phyloP scores from a whole-genome alignment of 2,888 invertebrate species.

The Cerastis leucographa region DNA sequence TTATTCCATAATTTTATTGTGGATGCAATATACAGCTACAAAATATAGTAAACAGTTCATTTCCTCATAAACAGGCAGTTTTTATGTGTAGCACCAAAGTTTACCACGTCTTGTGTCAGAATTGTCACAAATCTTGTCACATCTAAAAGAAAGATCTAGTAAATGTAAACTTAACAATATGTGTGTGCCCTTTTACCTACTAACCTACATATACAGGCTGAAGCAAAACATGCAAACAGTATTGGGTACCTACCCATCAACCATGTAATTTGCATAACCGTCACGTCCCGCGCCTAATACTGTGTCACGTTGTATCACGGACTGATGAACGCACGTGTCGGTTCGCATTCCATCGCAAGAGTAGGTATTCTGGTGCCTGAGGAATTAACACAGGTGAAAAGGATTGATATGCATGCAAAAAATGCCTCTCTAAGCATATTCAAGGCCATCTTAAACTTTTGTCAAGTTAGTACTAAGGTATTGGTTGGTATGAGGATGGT shows the following conservation, averaged over 20 bases:
- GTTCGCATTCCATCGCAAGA: slow-evolving; percentile 30
- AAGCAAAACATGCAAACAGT: slow-evolving; percentile 26
- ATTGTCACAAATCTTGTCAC: background rate
- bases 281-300: slow-evolving; percentile 43
- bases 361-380: slow-evolving; percentile 8
- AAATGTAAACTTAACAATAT: background rate
- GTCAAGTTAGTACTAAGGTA: background rate
- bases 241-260: background rate
- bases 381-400: background rate
- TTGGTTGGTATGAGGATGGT: no score
- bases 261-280: slow-evolving; percentile 50
- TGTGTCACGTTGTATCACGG: slow-evolving; percentile 40
- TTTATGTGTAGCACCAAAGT: background rate
- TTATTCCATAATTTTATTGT: no score
- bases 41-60: no score
- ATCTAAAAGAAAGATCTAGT: background rate
- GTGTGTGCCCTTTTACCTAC: background rate
- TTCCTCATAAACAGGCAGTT: background rate
- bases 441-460: background rate
- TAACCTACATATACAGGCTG: slow-evolving; percentile 33
- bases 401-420: background rate
- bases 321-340: slow-evolving; percentile 50
- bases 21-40: no score
- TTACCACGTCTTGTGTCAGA: background rate
- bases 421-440: background rate